These are phyloP conservation scores for Philypnodon macrostomus DNA, from an alignment of 2,797 vertebrate species.

Conservation along the genomic window DNA sequence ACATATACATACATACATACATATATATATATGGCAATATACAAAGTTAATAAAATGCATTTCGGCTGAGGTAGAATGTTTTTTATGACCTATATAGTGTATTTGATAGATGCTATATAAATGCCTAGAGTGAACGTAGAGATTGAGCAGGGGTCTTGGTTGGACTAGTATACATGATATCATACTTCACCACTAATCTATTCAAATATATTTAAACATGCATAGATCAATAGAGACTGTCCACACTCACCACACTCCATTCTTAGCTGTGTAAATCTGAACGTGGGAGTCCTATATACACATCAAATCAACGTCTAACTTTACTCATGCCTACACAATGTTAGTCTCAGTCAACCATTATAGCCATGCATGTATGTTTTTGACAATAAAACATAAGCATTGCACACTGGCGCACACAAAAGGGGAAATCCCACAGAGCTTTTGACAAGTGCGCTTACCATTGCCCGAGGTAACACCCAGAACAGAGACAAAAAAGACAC, in stretches of 20 bases:
- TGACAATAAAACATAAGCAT: conserved; percentile 15
- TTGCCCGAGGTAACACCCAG: conserved; percentile 61
- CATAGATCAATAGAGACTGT: too few relatives aligned
- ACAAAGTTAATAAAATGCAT: too few relatives aligned
- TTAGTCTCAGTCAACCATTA: conserved; percentile 16
- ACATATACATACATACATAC: too few relatives aligned
- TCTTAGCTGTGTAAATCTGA: conserved; percentile 4
- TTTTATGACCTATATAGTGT: too few relatives aligned
- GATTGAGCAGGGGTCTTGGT: too few relatives aligned
- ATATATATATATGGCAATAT: too few relatives aligned
- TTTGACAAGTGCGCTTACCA: conserved; percentile 56
- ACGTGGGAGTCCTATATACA: conserved; percentile 28
- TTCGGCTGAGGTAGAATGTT: too few relatives aligned
- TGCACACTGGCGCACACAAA: conserved; percentile 16
- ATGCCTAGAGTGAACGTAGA: too few relatives aligned
- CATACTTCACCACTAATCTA: too few relatives aligned
- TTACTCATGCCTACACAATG: conserved; percentile 21
- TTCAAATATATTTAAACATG: too few relatives aligned
- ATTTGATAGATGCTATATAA: too few relatives aligned
- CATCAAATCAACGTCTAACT: conserved; percentile 2
- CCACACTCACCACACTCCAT: background rate
- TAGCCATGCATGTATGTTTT: conserved; percentile 10
- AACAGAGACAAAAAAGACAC: conserved; percentile 46
- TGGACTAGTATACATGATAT: too few relatives aligned
- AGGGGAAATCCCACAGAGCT: conserved; percentile 43